Conservation (phyloP, 2,113 vertebrate genomes). For the Hiodon alosoides region DNA sequence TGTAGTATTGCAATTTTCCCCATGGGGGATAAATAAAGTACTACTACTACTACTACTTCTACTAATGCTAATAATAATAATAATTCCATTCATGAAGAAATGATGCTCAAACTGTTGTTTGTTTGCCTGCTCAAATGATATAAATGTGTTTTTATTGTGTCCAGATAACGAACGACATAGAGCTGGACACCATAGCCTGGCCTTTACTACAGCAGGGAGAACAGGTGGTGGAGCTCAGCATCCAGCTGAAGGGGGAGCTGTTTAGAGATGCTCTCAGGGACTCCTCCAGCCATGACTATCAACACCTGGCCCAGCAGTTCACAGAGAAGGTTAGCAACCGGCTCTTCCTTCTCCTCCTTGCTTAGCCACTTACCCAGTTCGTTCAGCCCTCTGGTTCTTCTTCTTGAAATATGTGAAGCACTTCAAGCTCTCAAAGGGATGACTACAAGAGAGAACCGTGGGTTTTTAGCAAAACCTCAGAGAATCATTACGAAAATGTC, state of each 20-base stretch:
- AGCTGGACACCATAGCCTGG: slow-evolving; percentile 51
- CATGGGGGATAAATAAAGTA: no score
- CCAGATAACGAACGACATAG: slow-evolving; percentile 81
- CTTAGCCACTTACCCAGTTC: neutral
- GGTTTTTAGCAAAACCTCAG: no score
- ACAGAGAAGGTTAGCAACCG: slow-evolving; percentile 65
- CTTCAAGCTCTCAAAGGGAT: neutral
- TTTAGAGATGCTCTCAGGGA: slow-evolving; percentile 71
- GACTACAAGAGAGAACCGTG: neutral
- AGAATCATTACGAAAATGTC: no score
- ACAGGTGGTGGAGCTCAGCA: slow-evolving; percentile 77
- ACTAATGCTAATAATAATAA: no score
- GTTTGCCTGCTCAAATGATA: neutral
- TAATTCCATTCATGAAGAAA: no score
- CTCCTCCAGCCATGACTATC: slow-evolving; percentile 51
- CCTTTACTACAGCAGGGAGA: slow-evolving; percentile 49
- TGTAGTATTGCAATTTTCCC: no score
- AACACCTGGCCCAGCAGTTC: slow-evolving; percentile 67
- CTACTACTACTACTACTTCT: no score
- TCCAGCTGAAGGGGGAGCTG: slow-evolving; percentile 65
- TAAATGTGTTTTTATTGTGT: neutral
- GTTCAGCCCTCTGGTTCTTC: neutral
- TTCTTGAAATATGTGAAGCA: no score
- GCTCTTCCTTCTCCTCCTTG: neutral
- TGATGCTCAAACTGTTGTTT: neutral